A percentile compares a stretch with the other conserved stretches of the same genome.
These are phyloP conservation scores for Puffinus mauretanicus DNA, from an alignment of 2,113 vertebrate genomes.

Conservation along the genomic window DNA sequence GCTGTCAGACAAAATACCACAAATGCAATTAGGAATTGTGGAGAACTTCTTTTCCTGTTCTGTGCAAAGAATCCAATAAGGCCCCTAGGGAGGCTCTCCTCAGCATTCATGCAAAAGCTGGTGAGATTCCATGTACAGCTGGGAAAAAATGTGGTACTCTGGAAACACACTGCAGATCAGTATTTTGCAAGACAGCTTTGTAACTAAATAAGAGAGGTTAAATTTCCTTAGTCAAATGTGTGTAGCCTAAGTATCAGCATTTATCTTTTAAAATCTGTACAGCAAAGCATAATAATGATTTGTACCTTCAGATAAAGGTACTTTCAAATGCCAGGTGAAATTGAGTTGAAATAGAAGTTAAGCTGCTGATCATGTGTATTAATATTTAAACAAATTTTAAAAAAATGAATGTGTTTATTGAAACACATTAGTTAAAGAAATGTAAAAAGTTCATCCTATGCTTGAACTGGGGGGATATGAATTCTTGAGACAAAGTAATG, in stretches of 20 bases:
- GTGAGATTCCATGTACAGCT: neutral
- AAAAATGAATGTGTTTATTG: neutral
- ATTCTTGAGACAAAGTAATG: neutral
- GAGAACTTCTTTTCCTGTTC: neutral
- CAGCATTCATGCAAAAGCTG: neutral
- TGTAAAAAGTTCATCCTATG: neutral
- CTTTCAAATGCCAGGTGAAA: neutral
- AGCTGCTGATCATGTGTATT: neutral
- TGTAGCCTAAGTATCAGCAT: neutral
- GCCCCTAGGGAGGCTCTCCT: neutral
- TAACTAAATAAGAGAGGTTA: neutral
- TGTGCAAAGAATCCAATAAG: neutral
- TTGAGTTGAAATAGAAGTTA: neutral
- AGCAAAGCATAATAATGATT: neutral
- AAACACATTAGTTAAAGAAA: neutral
- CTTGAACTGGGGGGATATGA: neutral
- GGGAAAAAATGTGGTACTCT: neutral
- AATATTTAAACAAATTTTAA: neutral
- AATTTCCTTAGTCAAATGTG: neutral
- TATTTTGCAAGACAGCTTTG: neutral
- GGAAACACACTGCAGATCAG: neutral
- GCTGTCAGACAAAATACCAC: neutral
- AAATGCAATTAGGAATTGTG: neutral
- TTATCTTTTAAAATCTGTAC: neutral
- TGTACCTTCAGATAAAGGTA: neutral